Conservation (phyloP, 92 coral and sea anemone species). For the Zoanthus sociatus region DNA sequence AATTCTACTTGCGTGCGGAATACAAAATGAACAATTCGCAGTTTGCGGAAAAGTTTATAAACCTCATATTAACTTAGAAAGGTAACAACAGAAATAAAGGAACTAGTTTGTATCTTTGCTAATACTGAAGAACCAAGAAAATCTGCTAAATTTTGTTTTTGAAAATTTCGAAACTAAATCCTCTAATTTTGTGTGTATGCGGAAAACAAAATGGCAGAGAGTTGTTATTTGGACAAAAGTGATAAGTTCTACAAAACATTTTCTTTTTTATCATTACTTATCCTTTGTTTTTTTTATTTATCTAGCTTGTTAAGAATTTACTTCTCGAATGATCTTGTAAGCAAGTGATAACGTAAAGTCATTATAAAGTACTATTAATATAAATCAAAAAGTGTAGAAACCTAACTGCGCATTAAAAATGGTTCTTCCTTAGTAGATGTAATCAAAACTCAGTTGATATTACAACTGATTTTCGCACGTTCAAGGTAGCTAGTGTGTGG, state of each 20-base stretch:
- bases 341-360: background rate
- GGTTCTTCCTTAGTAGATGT: background rate
- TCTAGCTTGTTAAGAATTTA: background rate
- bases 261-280: background rate
- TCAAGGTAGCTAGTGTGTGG: slow-evolving; percentile 15
- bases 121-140: background rate
- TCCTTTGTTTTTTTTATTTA: background rate
- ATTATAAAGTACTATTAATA: background rate
- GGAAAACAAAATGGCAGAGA: slow-evolving; percentile 13
- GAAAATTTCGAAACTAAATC: background rate
- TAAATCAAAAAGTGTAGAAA: background rate
- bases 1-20: background rate
- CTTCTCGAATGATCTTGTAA: background rate
- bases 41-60: background rate
- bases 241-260: too few species aligned
- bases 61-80: background rate
- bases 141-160: background rate
- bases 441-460: background rate
- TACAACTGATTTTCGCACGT: background rate
- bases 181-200: background rate
- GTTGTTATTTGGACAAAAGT: background rate
- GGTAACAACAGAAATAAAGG: background rate
- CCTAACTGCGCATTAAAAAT: background rate
- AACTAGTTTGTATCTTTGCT: background rate
- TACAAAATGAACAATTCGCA: background rate